Evolutionary conservation across 2,888 invertebrate species (phyloP), one percentile per base, ranked within the genome.

Genomic region (Sminthurinus aureus): DNA sequence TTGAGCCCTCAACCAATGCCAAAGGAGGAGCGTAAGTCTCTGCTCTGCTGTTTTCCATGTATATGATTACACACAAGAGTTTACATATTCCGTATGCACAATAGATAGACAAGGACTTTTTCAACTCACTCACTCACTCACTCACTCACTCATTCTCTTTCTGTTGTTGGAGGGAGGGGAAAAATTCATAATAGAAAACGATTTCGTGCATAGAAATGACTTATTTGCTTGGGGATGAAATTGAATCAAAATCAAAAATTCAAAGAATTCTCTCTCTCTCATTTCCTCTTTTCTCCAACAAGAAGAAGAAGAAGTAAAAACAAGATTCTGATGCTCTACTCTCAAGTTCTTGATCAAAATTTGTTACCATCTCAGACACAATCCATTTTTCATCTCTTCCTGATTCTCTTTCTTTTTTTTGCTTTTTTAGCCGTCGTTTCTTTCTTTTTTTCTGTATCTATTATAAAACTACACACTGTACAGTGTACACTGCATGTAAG

Each of bases 191-290:
- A 87, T 87, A 87, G 87, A 87, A 88, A 88, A 86, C 87, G 87
- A 87, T 86, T 87, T 88, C 85, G 85, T 86, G 88, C 88, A 88
- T 88, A 88, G 88, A 88, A 88, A 88, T 88, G 87, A 88, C 88
- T 88, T 87, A 87, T 87, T 87, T 87, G 88, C 86, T 87, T 86
- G 87, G 84, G 85, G 86, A 87, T 86, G 86, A 88, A 88, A 88
- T 88, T 88, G 87, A 88, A 88, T 88, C 86, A 88, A 88, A 88
- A 87, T 88, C 86, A 88, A 88, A 88, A 87, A 88, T 88, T 87
- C 88, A 88, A 87, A 87, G 87, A 87, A 87, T 87, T 87, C 87
- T 86, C 86, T 38, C 38, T 38, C 38, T 38, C 38, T 87, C 87
- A 87, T 87, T 87, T 87, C 87, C 87, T 87, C 84, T 85, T 1